phyloP scores from a whole-genome alignment of 1,140 invertebrate species.

The Oscheius sp. region DNA sequence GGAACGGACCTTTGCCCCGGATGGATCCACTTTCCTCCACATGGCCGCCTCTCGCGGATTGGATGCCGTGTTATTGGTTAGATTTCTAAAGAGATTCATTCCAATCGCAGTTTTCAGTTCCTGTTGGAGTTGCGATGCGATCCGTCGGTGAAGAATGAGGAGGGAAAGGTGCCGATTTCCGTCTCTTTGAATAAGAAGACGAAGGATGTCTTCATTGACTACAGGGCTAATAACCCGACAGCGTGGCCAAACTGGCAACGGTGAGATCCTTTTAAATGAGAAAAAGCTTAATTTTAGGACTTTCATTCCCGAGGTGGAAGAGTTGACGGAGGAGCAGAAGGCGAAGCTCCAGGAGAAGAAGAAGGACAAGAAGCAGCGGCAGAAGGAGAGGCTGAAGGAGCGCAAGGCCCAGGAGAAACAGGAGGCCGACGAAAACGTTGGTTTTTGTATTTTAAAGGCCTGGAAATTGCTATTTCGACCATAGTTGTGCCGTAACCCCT shows the following conservation, averaged over 20 bases:
- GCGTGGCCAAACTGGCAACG: no score
- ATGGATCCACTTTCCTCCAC: conserved; percentile 15
- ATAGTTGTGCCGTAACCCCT: no score
- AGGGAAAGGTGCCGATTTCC: not conserved
- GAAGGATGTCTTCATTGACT: conserved; percentile 17
- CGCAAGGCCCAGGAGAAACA: conserved; percentile 46
- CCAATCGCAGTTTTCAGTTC: conserved; percentile 14
- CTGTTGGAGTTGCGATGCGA: conserved; percentile 23
- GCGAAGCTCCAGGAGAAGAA: conserved; percentile 30
- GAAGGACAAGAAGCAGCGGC: conserved; percentile 19
- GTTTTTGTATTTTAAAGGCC: not conserved
- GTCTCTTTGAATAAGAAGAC: not conserved
- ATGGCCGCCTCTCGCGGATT: conserved; percentile 8
- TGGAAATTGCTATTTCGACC: conserved; percentile 23
- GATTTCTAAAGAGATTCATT: not conserved
- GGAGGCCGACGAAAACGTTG: conserved; percentile 44
- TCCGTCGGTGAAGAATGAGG: conserved; percentile 15
- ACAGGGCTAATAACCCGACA: conserved; percentile 4
- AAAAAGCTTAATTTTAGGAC: no score
- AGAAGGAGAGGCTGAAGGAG: conserved; percentile 3
- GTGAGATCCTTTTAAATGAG: no score
- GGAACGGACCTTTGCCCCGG: conserved; percentile 34
- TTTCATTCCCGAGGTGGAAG: conserved; percentile 20
- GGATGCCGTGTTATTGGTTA: conserved; percentile 3
- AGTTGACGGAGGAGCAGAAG: conserved; percentile 21